Percentiles rank a stretch among this genome's conserved stretches.
phyloP scores from a whole-genome alignment of 1,140 invertebrate species.

The Leucophenga varia region DNA sequence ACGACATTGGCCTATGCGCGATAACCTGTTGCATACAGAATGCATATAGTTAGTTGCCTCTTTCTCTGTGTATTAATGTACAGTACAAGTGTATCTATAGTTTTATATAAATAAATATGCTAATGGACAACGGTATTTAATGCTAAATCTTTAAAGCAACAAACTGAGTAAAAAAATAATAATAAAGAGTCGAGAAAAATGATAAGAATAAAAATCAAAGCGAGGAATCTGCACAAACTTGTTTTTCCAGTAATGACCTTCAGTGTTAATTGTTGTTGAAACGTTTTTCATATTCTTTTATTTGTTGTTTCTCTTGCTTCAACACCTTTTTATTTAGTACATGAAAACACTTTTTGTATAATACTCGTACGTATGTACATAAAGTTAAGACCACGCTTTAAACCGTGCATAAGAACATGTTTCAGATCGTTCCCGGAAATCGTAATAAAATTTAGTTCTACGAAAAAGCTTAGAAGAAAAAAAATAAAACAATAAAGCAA shows the following conservation, averaged over 20 bases:
- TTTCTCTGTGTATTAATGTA: no score
- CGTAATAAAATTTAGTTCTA: constrained; percentile 14
- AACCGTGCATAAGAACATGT: neutral
- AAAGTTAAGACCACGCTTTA: neutral
- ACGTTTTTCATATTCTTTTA: constrained; percentile 3
- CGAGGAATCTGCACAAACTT: constrained; percentile 27
- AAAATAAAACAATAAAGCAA: constrained; percentile 4
- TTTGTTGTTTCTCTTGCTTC: neutral
- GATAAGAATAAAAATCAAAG: no score
- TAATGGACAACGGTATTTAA: constrained; percentile 42
- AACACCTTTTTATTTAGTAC: neutral
- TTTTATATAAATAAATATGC: no score
- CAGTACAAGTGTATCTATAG: no score
- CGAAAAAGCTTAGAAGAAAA: constrained; percentile 15
- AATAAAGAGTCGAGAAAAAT: no score
- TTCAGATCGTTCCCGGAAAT: constrained; percentile 17
- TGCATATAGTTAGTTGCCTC: no score
- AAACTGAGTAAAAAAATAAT: no score
- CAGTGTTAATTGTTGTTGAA: constrained; percentile 44
- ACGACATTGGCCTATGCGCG: no score
- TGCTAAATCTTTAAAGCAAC: constrained; percentile 40
- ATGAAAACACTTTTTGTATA: constrained; percentile 5
- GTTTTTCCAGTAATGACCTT: constrained; percentile 53
- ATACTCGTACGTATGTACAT: neutral
- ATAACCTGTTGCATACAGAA: no score